Conservation (phyloP, 2,888 invertebrate species). For the Thysanoteuthis rhombus region DNA sequence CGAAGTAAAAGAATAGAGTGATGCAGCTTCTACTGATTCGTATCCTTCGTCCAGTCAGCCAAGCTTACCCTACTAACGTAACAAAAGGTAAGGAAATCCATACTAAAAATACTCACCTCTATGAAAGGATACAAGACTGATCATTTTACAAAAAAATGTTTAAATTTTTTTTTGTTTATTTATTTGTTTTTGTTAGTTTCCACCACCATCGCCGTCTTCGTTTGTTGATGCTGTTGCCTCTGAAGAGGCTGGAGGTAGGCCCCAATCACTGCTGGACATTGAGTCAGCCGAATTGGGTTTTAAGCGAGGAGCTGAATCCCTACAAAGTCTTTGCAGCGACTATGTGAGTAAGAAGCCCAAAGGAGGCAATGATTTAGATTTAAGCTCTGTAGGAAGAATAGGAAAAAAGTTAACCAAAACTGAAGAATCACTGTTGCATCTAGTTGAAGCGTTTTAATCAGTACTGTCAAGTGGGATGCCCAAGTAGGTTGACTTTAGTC, state of each 20-base stretch:
- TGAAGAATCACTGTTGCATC: background rate
- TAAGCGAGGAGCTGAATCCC: constrained; percentile 48
- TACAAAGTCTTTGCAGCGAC: constrained; percentile 63
- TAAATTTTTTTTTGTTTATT: background rate
- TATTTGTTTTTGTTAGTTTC: constrained; percentile 30
- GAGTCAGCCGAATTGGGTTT: background rate
- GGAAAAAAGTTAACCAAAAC: background rate
- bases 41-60: background rate
- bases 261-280: background rate
- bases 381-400: background rate
- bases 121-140: background rate
- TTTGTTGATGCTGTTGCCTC: background rate
- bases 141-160: no score
- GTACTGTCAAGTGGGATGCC: background rate
- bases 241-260: background rate
- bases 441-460: background rate
- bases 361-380: background rate
- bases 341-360: constrained; percentile 48
- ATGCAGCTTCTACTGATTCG: background rate
- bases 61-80: background rate
- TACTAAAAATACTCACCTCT: background rate
- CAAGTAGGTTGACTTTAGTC: no score
- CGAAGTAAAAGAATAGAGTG: background rate
- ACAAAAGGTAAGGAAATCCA: background rate
- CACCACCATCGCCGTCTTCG: constrained; percentile 33